A percentile compares a stretch with the other conserved stretches of the same genome.
These are phyloP conservation scores for Lycodopsis pacificus DNA, from an alignment of 2,797 vertebrate genomes.

Conservation along the genomic window DNA sequence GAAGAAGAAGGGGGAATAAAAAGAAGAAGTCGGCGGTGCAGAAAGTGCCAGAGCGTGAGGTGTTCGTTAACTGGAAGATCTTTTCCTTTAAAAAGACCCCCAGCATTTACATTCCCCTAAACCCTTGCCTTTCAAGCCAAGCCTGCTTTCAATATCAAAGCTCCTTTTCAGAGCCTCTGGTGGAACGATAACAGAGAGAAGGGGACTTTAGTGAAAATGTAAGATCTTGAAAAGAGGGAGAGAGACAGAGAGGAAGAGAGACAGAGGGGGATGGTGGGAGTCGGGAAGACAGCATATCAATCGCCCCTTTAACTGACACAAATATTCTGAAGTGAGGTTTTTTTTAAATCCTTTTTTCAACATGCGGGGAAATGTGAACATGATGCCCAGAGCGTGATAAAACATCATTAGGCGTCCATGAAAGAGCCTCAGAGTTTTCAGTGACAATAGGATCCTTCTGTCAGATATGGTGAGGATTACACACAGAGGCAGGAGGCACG, in stretches of 20 bases:
- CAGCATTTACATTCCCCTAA: constrained; percentile 83
- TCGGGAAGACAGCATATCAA: constrained; percentile 72
- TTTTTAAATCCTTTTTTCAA: constrained; percentile 55
- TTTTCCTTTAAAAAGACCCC: constrained; percentile 78
- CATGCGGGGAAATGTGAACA: constrained; percentile 68
- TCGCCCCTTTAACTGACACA: constrained; percentile 79
- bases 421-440: constrained; percentile 60
- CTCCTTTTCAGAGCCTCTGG: constrained; percentile 81
- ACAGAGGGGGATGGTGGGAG: constrained; percentile 47
- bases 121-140: constrained; percentile 80
- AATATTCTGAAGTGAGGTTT: constrained; percentile 68
- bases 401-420: constrained; percentile 74
- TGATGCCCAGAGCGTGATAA: constrained; percentile 67
- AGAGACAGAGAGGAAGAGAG: constrained; percentile 53
- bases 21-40: constrained; percentile 45
- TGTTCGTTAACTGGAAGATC: constrained; percentile 81
- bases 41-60: constrained; percentile 57
- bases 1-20: background rate
- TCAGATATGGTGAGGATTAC: constrained; percentile 71
- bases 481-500: constrained; percentile 23
- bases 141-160: constrained; percentile 87
- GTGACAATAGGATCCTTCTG: constrained; percentile 65
- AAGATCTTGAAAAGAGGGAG: constrained; percentile 79
- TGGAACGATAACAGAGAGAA: constrained; percentile 82
- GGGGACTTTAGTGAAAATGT: constrained; percentile 82